A percentile compares a stretch with the other conserved stretches of the same genome.
These are phyloP conservation scores for Anoplopoma fimbria DNA, from an alignment of 2,113 vertebrate genomes.

Conservation along the genomic window DNA sequence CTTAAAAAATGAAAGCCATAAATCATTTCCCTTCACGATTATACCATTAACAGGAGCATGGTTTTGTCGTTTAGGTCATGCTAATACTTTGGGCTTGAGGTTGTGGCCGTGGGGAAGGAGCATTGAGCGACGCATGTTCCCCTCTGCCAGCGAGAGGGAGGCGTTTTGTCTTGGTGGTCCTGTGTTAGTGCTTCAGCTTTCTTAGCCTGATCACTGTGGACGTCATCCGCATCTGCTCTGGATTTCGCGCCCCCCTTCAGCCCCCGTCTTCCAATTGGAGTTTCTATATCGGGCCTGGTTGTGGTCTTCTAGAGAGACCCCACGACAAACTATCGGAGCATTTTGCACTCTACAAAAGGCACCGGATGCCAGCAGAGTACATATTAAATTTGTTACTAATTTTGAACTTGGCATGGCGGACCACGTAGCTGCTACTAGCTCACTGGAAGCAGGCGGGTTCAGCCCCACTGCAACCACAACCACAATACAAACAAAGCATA, in stretches of 20 bases:
- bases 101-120: constrained; percentile 69
- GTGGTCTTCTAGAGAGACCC: constrained; percentile 87
- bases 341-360: constrained; percentile 87
- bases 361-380: constrained; percentile 87
- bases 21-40: constrained; percentile 83
- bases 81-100: constrained; percentile 81
- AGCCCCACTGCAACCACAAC: constrained; percentile 83
- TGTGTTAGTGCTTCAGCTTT: constrained; percentile 50
- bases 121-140: constrained; percentile 48
- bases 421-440: constrained; percentile 85
- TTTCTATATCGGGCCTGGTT: constrained; percentile 87
- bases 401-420: constrained; percentile 89
- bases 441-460: constrained; percentile 81
- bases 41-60: constrained; percentile 84
- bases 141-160: constrained; percentile 56
- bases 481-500: constrained; percentile 90
- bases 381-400: constrained; percentile 96
- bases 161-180: constrained; percentile 70
- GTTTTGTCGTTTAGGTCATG: constrained; percentile 84
- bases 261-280: constrained; percentile 76
- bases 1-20: constrained; percentile 86
- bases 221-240: constrained; percentile 83
- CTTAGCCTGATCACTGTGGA: constrained; percentile 52
- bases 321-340: constrained; percentile 86
- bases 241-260: constrained; percentile 32